These are phyloP conservation scores for Esperia sulphurella DNA, from an alignment of 2,888 invertebrate species.

Conservation along the genomic window DNA sequence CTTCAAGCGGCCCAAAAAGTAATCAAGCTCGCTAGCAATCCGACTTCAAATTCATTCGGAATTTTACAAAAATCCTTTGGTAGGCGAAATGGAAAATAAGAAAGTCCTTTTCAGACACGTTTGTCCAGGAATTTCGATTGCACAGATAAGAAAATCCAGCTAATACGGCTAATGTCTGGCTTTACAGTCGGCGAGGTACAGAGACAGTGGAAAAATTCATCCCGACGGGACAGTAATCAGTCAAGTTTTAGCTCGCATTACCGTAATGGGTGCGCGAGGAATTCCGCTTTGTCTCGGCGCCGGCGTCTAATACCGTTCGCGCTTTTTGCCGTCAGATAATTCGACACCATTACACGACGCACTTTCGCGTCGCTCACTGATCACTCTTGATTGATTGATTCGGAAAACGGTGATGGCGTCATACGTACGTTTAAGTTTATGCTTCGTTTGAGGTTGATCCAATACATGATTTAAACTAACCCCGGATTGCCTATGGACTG, in stretches of 20 bases:
- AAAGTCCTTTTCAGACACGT: neutral
- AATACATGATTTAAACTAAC: too few relatives aligned
- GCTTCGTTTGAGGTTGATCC: too few relatives aligned
- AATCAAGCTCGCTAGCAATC: too few relatives aligned
- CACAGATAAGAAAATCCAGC: slow-evolving; percentile 44
- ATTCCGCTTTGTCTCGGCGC: slow-evolving; percentile 43
- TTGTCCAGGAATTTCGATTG: slow-evolving; percentile 49
- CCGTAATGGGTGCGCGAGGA: slow-evolving; percentile 46
- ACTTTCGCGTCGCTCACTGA: slow-evolving; percentile 31
- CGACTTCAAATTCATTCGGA: neutral
- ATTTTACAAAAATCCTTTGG: neutral
- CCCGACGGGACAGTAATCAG: slow-evolving; percentile 59
- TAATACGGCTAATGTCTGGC: slow-evolving; percentile 53
- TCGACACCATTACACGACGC: slow-evolving; percentile 34
- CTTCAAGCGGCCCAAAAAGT: too few relatives aligned
- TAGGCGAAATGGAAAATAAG: neutral
- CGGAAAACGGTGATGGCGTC: slow-evolving; percentile 4
- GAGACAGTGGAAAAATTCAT: slow-evolving; percentile 59
- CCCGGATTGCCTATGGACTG: too few relatives aligned
- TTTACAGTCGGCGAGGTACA: slow-evolving; percentile 19
- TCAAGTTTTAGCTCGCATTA: slow-evolving; percentile 70
- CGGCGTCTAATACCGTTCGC: slow-evolving; percentile 13
- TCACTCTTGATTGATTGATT: slow-evolving; percentile 3
- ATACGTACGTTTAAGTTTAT: neutral
- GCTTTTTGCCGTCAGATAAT: slow-evolving; percentile 36